Conservation (phyloP, 2,888 invertebrate genomes). For the Orthosia incerta region DNA sequence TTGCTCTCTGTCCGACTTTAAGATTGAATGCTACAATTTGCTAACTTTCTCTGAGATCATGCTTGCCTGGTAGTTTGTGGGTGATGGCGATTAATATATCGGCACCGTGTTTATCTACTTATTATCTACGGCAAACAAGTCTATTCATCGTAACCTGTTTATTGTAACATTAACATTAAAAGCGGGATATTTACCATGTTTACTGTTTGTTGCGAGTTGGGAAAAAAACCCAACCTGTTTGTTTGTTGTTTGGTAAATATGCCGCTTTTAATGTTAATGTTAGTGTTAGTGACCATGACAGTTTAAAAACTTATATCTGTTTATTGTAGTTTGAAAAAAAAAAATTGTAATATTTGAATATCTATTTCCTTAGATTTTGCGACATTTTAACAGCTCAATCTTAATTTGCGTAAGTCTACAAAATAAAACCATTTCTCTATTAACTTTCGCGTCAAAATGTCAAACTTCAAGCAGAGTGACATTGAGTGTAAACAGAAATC, state of each 20-base stretch:
- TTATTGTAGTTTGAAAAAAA: not conserved
- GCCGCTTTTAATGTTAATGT: too few relatives aligned
- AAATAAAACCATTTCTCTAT: not conserved
- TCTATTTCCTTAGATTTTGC: not conserved
- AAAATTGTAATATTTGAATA: too few relatives aligned
- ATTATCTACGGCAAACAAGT: not conserved
- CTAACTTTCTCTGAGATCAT: conserved; percentile 53
- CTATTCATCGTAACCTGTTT: not conserved
- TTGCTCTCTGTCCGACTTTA: conserved; percentile 56
- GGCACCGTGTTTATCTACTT: not conserved
- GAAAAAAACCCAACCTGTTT: too few relatives aligned
- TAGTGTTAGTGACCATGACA: too few relatives aligned
- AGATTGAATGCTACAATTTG: conserved; percentile 64
- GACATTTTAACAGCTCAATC: not conserved
- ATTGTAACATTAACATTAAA: too few relatives aligned
- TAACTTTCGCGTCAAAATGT: conserved; percentile 22
- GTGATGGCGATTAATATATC: conserved; percentile 26
- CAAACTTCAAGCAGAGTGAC: conserved; percentile 42
- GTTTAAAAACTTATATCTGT: too few relatives aligned
- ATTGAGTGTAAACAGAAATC: conserved; percentile 56
- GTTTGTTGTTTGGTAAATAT: too few relatives aligned
- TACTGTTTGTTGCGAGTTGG: too few relatives aligned
- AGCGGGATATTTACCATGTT: too few relatives aligned
- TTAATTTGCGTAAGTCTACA: too few relatives aligned
- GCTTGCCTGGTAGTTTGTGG: conserved; percentile 30